Evolutionary conservation across 2,113 vertebrate species (phyloP), one percentile per base, ranked within the genome.

Genomic region (Semnornis frantzii): DNA sequence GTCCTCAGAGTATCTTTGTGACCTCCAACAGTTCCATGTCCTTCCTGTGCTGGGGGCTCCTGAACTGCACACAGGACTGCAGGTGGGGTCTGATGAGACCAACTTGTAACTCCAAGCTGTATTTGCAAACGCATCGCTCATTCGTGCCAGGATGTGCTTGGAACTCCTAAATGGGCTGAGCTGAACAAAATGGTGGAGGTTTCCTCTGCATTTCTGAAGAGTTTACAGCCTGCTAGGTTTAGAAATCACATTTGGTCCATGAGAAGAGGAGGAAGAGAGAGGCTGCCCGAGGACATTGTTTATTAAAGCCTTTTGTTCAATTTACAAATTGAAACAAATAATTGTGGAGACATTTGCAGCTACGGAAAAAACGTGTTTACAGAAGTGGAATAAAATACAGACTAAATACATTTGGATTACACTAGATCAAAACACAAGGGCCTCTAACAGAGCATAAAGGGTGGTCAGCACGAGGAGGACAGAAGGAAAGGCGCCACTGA

Each of bases 261-360:
- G 37, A 81, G 95, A 90, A 77, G 95, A 16, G 14, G 90, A 75
- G 1, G 64, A 90, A 11, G 16, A 46, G 44, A 46, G 87, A 96
- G 96, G 97, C 96, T 97, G 97, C 96, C 90, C 54, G 93, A 92
- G 96, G 95, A 96, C 91, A 88, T 82, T 98, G 97, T 97, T 98
- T 98, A 98, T 97, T 96, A 97, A 94, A 97, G 96, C 89, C 95
- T 97, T 97, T 97, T 97, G 95, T 97, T 92, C 89, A 97, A 97
- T 98, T 98, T 98, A 98, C 97, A 98, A 97, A 98, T 96, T 85
- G 97, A 97, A 98, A 97, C 98, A 98, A 98, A 98, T 98, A 98
- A 97, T 95, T 94, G 95, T 84, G 96, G 97, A 97, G 97, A 95
- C 97, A 95, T 97, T 98, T 97, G 97, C 97, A 97, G 96, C 97